Evolutionary conservation across 2,113 vertebrate species (phyloP).

Genomic region (Aplodontia rufa): DNA sequence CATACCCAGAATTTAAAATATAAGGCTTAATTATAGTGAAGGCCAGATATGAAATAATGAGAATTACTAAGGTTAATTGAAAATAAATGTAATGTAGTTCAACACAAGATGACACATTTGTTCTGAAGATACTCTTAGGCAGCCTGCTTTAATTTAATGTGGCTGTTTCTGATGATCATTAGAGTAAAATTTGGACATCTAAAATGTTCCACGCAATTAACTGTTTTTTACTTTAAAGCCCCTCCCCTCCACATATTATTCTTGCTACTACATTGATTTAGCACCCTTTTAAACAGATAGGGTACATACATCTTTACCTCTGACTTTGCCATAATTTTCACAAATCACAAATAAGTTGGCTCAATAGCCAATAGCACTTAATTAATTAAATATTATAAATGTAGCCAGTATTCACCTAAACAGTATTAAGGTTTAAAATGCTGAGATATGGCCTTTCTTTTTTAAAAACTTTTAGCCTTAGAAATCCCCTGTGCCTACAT

Average conservation of each 20-base stretch:
- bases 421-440: conserved; percentile 33
- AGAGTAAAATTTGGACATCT: neutral
- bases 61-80: conserved; percentile 16
- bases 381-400: neutral
- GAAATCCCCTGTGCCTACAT: neutral
- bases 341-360: neutral
- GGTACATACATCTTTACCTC: neutral
- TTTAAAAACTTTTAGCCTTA: conserved; percentile 27
- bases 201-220: neutral
- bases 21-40: neutral
- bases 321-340: neutral
- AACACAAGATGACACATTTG: neutral
- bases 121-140: neutral
- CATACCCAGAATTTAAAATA: neutral
- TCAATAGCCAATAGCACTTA: neutral
- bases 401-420: neutral
- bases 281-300: neutral
- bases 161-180: neutral
- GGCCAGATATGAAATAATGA: neutral
- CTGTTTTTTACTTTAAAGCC: neutral
- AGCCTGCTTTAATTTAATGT: neutral
- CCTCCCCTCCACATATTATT: neutral
- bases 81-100: neutral
- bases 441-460: neutral
- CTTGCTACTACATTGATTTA: neutral